Conservation (phyloP, 1,140 invertebrate species). For the Bemisia tabaci region DNA sequence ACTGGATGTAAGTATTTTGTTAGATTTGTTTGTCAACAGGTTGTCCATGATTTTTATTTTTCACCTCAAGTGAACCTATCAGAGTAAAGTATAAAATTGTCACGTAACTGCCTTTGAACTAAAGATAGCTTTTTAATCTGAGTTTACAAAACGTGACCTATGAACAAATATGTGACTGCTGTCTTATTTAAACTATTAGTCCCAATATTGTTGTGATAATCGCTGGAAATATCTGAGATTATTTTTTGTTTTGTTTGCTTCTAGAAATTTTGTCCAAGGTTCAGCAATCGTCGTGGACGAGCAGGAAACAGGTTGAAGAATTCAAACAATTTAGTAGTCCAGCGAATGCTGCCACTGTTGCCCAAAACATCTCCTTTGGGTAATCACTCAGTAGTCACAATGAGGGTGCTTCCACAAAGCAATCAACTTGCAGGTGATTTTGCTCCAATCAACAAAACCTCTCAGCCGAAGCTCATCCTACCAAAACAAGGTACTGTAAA, state of each 20-base stretch:
- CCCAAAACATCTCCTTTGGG: constrained; percentile 28
- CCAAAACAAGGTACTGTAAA: neutral
- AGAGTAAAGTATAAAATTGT: no score
- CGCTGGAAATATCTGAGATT: no score
- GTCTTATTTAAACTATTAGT: no score
- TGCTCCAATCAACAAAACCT: constrained; percentile 6
- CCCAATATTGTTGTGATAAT: no score
- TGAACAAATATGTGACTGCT: no score
- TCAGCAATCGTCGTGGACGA: constrained; percentile 22
- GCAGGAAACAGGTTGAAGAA: constrained; percentile 27
- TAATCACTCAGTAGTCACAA: neutral
- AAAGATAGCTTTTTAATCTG: no score
- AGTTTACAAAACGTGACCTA: no score
- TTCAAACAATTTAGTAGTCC: constrained; percentile 39
- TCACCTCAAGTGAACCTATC: no score
- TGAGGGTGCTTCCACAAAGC: constrained; percentile 5
- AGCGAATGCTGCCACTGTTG: constrained; percentile 38
- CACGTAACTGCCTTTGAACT: no score
- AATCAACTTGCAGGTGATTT: constrained; percentile 14
- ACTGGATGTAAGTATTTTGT: constrained; percentile 34
- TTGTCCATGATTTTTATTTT: constrained; percentile 4
- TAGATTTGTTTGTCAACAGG: neutral
- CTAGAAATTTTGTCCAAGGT: constrained; percentile 15
- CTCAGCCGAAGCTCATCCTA: neutral
- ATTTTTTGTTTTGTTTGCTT: constrained; percentile 11